phyloP scores from a whole-genome alignment of 2,797 vertebrate genomes.

The Gymnothorax reevesii region DNA sequence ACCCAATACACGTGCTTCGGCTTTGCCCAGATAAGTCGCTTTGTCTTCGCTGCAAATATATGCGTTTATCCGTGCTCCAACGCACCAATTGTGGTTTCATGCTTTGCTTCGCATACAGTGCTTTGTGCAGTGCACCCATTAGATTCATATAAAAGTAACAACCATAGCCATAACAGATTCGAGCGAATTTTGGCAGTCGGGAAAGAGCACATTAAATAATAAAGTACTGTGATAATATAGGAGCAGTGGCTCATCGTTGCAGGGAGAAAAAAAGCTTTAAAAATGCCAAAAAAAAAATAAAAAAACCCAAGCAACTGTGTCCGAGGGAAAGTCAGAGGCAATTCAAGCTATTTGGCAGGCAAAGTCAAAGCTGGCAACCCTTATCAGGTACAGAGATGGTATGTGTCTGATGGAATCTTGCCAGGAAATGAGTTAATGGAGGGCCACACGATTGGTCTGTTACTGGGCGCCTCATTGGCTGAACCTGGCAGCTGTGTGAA shows the following conservation, averaged over 20 bases:
- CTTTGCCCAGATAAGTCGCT: background rate
- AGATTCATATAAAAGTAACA: no score
- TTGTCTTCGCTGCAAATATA: no score
- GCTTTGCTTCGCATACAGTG: no score
- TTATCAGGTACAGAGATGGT: background rate
- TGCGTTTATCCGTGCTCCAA: no score
- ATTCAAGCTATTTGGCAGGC: conserved; percentile 2
- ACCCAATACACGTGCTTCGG: background rate
- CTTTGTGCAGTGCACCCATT: no score
- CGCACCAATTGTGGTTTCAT: no score
- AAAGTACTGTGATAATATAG: background rate
- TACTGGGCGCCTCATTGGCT: conserved; percentile 14
- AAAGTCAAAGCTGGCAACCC: background rate
- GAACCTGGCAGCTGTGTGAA: conserved; percentile 3
- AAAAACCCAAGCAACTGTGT: background rate
- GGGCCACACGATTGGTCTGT: background rate
- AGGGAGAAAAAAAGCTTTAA: background rate
- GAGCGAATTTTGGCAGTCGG: background rate
- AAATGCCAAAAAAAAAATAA: background rate
- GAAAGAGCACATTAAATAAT: background rate
- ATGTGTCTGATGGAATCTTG: background rate
- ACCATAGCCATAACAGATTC: background rate
- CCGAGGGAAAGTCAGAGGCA: background rate
- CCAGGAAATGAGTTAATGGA: background rate
- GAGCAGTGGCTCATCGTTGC: background rate